Evolutionary conservation across 2,113 vertebrate species (phyloP).

Genomic region (Alouatta palliata): DNA sequence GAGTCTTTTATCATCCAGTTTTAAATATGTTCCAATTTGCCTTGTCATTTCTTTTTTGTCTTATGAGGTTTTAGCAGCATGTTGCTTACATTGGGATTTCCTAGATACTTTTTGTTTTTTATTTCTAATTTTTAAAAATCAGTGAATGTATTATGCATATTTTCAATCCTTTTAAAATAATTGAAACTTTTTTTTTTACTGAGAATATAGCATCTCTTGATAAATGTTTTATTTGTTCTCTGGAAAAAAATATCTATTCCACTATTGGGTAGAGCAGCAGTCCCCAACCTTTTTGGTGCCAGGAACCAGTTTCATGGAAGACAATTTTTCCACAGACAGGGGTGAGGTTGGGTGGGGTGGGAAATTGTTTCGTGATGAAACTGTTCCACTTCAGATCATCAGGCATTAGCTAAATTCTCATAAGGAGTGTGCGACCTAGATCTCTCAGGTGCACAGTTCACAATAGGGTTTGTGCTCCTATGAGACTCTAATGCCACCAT

Average conservation of each 20-base stretch:
- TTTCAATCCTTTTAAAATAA: not conserved
- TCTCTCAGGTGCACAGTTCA: no score
- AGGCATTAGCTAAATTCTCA: no score
- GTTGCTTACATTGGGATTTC: not conserved
- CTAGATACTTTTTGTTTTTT: not conserved
- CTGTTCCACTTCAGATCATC: no score
- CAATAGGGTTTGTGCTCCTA: no score
- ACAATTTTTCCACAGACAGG: no score
- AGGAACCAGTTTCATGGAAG: no score
- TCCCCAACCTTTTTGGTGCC: no score
- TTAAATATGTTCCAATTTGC: not conserved
- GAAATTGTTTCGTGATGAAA: no score
- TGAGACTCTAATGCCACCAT: no score
- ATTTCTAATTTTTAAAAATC: not conserved
- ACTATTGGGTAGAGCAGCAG: not conserved
- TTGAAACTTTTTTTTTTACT: not conserved
- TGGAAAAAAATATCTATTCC: not conserved
- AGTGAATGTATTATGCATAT: not conserved
- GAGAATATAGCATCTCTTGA: not conserved
- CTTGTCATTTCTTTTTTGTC: not conserved
- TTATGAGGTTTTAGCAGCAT: not conserved
- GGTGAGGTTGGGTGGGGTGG: no score
- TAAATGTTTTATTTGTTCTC: not conserved
- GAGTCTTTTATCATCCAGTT: not conserved
- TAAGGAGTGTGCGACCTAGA: no score